These are phyloP conservation scores for Porphyrio hochstetteri DNA, from an alignment of 2,113 vertebrate genomes.

Conservation along the genomic window DNA sequence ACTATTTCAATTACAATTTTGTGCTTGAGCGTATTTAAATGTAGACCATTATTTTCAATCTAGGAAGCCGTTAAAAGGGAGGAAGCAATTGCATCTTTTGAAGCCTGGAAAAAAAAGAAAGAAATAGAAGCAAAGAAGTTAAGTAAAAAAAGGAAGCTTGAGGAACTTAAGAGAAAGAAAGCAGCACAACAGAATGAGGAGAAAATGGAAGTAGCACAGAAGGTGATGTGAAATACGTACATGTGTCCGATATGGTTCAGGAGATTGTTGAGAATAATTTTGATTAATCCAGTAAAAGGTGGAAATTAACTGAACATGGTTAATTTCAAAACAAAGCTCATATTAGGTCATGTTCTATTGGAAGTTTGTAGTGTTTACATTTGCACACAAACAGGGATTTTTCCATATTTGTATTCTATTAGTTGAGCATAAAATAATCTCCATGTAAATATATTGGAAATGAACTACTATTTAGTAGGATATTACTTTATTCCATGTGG, in stretches of 20 bases:
- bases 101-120: conserved; percentile 93
- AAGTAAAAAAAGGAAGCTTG: conserved; percentile 74
- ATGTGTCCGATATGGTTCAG: neutral
- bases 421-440: neutral
- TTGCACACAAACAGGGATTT: neutral
- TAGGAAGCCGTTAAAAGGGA: conserved; percentile 80
- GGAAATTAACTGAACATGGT: neutral
- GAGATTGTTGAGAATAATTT: neutral
- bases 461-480: neutral
- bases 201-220: conserved; percentile 79
- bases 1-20: neutral
- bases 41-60: neutral
- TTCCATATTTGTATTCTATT: neutral
- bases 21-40: neutral
- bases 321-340: neutral
- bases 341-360: neutral
- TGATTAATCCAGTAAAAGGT: neutral
- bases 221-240: conserved; percentile 63
- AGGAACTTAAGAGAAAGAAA: conserved; percentile 73
- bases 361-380: neutral
- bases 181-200: conserved; percentile 76
- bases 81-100: conserved; percentile 85
- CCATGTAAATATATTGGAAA: neutral
- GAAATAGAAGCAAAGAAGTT: conserved; percentile 76
- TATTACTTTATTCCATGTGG: neutral